Conservation (phyloP, 2,113 vertebrate genomes). For the Hepsetus odoe region DNA sequence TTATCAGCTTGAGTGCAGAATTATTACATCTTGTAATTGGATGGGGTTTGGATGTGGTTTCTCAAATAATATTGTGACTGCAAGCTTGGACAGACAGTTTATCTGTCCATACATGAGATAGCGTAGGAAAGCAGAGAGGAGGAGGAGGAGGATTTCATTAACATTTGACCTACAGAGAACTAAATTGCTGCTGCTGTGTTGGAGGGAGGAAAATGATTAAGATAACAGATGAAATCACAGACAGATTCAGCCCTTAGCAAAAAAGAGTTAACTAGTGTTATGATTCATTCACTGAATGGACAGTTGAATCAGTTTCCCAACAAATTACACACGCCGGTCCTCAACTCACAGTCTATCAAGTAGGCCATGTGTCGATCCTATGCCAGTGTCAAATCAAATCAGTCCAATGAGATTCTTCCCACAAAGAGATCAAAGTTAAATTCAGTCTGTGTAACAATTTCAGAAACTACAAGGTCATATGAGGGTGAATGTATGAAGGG, state of each 20-base stretch:
- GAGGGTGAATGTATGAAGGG: too few species aligned
- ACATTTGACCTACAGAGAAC: slow-evolving; percentile 44
- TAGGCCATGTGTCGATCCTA: slow-evolving; percentile 22
- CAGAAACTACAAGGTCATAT: background rate
- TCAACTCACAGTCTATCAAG: slow-evolving; percentile 13
- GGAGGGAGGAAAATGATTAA: slow-evolving; percentile 29
- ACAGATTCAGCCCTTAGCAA: slow-evolving; percentile 34
- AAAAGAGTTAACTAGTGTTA: slow-evolving; percentile 22
- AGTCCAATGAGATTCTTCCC: background rate
- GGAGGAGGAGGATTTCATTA: slow-evolving; percentile 56
- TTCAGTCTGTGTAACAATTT: slow-evolving; percentile 5
- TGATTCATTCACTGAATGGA: slow-evolving; percentile 18
- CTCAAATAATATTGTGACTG: slow-evolving; percentile 63
- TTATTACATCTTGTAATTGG: slow-evolving; percentile 97
- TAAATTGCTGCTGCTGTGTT: slow-evolving; percentile 27
- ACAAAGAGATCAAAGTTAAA: slow-evolving; percentile 5
- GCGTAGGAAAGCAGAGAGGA: slow-evolving; percentile 31
- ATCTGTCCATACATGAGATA: slow-evolving; percentile 57
- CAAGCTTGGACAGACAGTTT: slow-evolving; percentile 66
- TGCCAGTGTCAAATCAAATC: slow-evolving; percentile 22
- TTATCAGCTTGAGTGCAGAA: slow-evolving; percentile 93
- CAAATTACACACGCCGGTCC: background rate
- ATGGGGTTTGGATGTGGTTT: slow-evolving; percentile 76
- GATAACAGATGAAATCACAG: slow-evolving; percentile 37
- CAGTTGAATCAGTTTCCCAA: slow-evolving; percentile 2